Base-by-base conservation (phyloP, 1,140 invertebrate genomes). In the Nomia melanderi region DNA sequence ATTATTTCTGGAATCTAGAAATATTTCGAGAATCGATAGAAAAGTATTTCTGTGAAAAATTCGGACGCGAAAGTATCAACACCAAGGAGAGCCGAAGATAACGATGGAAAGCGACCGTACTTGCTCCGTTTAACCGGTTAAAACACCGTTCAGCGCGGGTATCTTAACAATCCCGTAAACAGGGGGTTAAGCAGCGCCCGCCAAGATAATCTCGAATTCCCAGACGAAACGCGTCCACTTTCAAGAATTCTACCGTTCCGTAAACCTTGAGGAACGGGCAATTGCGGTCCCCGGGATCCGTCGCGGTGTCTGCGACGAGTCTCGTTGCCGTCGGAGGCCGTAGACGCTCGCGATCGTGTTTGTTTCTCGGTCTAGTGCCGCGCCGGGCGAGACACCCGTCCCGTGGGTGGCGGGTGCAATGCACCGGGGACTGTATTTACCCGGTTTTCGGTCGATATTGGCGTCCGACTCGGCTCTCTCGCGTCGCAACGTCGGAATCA, bases 391-490 rank as follows among this genome's bases (percentile, higher is more conserved):
- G 59, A 54, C 54, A 69, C 57, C 78, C 81, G 65, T 59, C 53
- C 36, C 54, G 56, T 63, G 60, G 47, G 54, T 66, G 36, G 7
- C 69, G 60, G 62, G 67, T 77, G 47, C 60, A 66, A 78, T 78
- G 79, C 56, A 62, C 54, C 79, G 63, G 12, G 62, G 31, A 62
- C 44, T 82, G 82, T 83, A 83, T 82, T 82, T 82, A 82, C 77
- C 54, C 60, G 69, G 57, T 82, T 83, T 82, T 82, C 75, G 81
- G 65, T 83, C 81, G 76, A 83, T 83, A 83, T 79, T 39, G 80
- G 65, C 64, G 56, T 33, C 44, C 27, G 36, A 41, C 31, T 53
- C 41, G 50, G 41, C 65, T 36, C 66, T 64, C 31, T 50, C 72
- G 39, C n/a, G 54, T 83, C 41, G 69, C 44, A 47, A n/a, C 69